These are phyloP conservation scores for Thamnophis sirtalis DNA, from an alignment of 2,113 vertebrate species.

Conservation along the genomic window DNA sequence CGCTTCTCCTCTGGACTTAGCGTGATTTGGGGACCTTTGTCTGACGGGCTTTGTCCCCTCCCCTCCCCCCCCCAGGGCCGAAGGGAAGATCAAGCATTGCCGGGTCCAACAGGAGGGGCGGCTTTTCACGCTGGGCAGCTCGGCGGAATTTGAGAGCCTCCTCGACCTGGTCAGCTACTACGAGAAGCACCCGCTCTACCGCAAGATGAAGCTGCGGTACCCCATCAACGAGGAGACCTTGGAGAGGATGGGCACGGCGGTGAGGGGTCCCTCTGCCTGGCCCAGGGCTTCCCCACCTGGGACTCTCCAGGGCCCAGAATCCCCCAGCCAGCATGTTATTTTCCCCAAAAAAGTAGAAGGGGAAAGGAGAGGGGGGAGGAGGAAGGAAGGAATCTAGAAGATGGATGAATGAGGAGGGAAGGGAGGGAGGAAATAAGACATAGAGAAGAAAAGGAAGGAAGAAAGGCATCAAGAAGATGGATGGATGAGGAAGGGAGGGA, in stretches of 20 bases:
- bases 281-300: background rate
- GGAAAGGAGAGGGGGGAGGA: too few species aligned
- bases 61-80: slow-evolving; percentile 63
- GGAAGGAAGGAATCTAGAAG: too few species aligned
- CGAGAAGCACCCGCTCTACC: slow-evolving; percentile 82
- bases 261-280: slow-evolving; percentile 44
- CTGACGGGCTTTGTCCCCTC: background rate
- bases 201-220: slow-evolving; percentile 85
- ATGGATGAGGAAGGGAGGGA: background rate
- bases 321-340: background rate
- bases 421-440: background rate
- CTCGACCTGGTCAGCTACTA: slow-evolving; percentile 85
- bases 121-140: slow-evolving; percentile 85
- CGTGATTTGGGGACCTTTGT: background rate
- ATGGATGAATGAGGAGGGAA: background rate
- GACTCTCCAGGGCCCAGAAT: background rate
- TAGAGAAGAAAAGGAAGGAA: background rate
- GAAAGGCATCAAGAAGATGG: too few species aligned
- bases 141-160: slow-evolving; percentile 82
- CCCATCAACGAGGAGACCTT: slow-evolving; percentile 86
- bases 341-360: background rate
- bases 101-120: slow-evolving; percentile 84
- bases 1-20: too few species aligned
- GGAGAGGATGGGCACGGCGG: slow-evolving; percentile 84
- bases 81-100: slow-evolving; percentile 89